phyloP scores from a whole-genome alignment of 2,888 invertebrate species.

The Agrotis exclamationis region DNA sequence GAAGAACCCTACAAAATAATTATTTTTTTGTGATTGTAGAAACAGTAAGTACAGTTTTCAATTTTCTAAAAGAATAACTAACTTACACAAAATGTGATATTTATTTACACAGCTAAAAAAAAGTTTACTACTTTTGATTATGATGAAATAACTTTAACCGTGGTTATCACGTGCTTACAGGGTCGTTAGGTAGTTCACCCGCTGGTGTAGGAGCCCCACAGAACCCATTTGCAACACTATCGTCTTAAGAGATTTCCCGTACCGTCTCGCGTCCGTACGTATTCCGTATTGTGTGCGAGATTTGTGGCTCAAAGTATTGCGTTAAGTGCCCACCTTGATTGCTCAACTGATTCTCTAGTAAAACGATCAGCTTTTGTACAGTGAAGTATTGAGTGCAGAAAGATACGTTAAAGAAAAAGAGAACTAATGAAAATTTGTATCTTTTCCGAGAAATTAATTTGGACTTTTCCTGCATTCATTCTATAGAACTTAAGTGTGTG shows the following conservation, averaged over 20 bases:
- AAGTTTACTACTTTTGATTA: too few species aligned
- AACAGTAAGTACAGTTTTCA: too few species aligned
- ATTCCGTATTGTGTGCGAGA: conserved; percentile 64
- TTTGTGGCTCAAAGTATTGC: conserved; percentile 71
- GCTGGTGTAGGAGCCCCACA: conserved; percentile 54
- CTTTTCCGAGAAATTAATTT: neutral
- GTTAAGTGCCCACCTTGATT: conserved; percentile 67
- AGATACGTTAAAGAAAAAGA: conserved; percentile 1
- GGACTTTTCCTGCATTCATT: neutral
- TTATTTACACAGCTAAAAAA: too few species aligned
- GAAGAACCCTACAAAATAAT: too few species aligned
- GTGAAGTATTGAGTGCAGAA: conserved; percentile 20
- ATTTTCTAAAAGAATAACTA: too few species aligned
- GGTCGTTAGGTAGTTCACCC: neutral
- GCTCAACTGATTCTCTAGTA: conserved; percentile 50
- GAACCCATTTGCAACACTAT: conserved; percentile 72
- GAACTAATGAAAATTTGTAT: too few species aligned
- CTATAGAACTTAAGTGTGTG: too few species aligned
- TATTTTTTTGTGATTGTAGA: too few species aligned
- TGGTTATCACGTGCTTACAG: too few species aligned
- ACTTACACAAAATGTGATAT: too few species aligned
- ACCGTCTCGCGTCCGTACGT: conserved; percentile 48
- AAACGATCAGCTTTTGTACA: conserved; percentile 28
- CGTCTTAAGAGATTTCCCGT: conserved; percentile 70
- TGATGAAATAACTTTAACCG: too few species aligned